Conservation (phyloP, 2,113 vertebrate species). For the Uropsilus gracilis region DNA sequence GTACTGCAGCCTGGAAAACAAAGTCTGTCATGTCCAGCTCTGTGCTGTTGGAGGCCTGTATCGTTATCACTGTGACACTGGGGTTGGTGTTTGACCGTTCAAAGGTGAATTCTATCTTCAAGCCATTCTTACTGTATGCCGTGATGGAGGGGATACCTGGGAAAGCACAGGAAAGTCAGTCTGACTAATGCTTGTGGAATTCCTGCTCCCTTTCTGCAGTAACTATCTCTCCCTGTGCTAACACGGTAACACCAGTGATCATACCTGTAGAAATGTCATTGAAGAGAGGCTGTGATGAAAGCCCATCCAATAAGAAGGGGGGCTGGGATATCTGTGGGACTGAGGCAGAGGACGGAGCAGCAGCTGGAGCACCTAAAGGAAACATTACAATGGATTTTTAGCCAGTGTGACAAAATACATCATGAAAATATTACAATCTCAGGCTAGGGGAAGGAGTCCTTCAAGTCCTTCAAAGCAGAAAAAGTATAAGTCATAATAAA, state of each 20-base stretch:
- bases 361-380: slow-evolving; percentile 82
- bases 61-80: slow-evolving; percentile 97
- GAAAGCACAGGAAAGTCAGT: slow-evolving; percentile 51
- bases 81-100: slow-evolving; percentile 98
- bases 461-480: background rate
- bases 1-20: slow-evolving; percentile 99
- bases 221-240: background rate
- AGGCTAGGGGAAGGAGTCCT: background rate
- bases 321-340: slow-evolving; percentile 91
- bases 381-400: slow-evolving; percentile 48
- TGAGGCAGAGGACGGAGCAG: slow-evolving; percentile 88
- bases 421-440: slow-evolving; percentile 37
- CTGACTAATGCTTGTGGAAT: background rate
- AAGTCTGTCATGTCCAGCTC: slow-evolving; percentile 98
- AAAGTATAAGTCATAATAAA: background rate
- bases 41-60: slow-evolving; percentile 96
- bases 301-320: slow-evolving; percentile 94
- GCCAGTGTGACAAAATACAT: slow-evolving; percentile 14
- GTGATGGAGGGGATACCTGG: slow-evolving; percentile 97
- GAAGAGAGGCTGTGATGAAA: slow-evolving; percentile 94
- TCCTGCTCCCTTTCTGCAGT: slow-evolving; percentile 49
- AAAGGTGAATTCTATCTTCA: slow-evolving; percentile 99
- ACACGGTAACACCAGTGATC: background rate
- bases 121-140: slow-evolving; percentile 98
- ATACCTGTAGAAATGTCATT: slow-evolving; percentile 95